Conservation (phyloP, 2,113 vertebrate species). For the Anolis carolinensis region DNA sequence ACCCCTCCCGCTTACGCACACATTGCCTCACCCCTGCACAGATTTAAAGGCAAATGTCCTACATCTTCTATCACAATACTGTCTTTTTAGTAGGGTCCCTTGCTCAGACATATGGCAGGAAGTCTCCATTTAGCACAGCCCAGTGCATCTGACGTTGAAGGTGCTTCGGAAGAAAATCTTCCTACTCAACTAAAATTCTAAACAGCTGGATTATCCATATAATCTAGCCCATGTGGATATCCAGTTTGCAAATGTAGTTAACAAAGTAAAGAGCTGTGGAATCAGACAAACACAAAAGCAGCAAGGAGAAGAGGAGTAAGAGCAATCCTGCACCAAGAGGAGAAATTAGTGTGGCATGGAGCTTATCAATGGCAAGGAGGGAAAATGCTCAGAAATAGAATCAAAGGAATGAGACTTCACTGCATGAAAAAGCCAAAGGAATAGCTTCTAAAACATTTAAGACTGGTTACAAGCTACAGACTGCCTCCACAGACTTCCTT, state of each 20-base stretch:
- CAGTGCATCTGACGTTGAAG: not conserved
- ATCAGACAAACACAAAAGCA: constrained; percentile 64
- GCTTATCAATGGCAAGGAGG: constrained; percentile 46
- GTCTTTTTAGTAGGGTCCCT: not conserved
- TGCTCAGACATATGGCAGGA: not conserved
- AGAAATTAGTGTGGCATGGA: constrained; percentile 55
- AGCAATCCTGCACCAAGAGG: constrained; percentile 31
- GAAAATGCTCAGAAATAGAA: constrained; percentile 35
- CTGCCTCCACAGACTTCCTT: constrained; percentile 41
- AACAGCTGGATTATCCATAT: constrained; percentile 24
- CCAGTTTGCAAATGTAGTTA: constrained; percentile 19
- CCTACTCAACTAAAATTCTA: not conserved
- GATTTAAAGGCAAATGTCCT: not conserved
- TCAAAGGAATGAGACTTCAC: constrained; percentile 43
- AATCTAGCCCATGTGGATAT: constrained; percentile 24
- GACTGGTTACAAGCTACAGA: constrained; percentile 49
- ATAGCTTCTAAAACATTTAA: constrained; percentile 49
- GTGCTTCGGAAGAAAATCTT: not conserved
- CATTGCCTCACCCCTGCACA: no score
- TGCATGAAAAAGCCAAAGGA: constrained; percentile 59
- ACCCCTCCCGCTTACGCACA: not conserved
- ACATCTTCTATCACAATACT: not conserved
- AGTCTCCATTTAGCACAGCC: not conserved
- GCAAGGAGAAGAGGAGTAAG: constrained; percentile 40
- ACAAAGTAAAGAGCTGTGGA: constrained; percentile 45